Percentiles rank a stretch among this genome's conserved stretches.
phyloP scores from a whole-genome alignment of 2,888 invertebrate species.

The Euplexia lucipara region DNA sequence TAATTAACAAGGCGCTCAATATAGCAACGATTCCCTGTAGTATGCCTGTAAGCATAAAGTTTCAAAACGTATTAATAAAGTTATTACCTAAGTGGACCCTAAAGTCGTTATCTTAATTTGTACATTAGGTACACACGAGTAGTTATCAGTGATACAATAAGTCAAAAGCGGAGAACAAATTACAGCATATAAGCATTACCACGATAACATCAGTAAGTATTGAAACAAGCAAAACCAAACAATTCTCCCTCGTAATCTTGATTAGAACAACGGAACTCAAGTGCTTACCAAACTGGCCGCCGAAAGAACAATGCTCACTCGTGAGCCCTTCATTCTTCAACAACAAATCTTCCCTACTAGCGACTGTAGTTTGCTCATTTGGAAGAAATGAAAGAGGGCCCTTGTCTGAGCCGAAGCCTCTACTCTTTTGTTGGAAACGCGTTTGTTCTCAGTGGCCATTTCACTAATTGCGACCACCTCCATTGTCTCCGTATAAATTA shows the following conservation, averaged over 20 bases:
- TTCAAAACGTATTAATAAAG: slow-evolving; percentile 20
- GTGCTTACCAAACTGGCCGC: slow-evolving; percentile 85
- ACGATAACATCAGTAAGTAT: slow-evolving; percentile 63
- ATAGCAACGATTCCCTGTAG: slow-evolving; percentile 29
- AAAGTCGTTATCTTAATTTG: slow-evolving; percentile 47
- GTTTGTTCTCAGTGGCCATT: slow-evolving; percentile 89
- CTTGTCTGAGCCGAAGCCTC: slow-evolving; percentile 79
- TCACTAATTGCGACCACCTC: slow-evolving; percentile 89
- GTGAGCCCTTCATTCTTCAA: slow-evolving; percentile 84
- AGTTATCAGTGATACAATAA: slow-evolving; percentile 40
- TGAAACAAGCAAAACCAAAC: slow-evolving; percentile 68
- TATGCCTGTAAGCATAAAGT: slow-evolving; percentile 25
- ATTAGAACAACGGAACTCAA: slow-evolving; percentile 85
- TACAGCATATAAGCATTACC: slow-evolving; percentile 32
- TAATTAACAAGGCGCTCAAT: slow-evolving; percentile 23
- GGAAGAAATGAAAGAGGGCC: slow-evolving; percentile 89
- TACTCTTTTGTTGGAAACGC: slow-evolving; percentile 87
- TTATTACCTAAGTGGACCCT: slow-evolving; percentile 35
- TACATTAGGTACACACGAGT: slow-evolving; percentile 30
- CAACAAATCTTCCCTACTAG: slow-evolving; percentile 87
- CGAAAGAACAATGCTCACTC: slow-evolving; percentile 86
- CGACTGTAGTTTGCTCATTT: slow-evolving; percentile 89
- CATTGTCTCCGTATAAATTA: slow-evolving; percentile 87
- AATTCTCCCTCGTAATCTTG: slow-evolving; percentile 79
- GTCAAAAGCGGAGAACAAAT: slow-evolving; percentile 49